Evolutionary conservation across 92 coral and sea anemone species (phyloP), one percentile per base, ranked within the genome.

Genomic region (Hydrozoanthus gracilis): DNA sequence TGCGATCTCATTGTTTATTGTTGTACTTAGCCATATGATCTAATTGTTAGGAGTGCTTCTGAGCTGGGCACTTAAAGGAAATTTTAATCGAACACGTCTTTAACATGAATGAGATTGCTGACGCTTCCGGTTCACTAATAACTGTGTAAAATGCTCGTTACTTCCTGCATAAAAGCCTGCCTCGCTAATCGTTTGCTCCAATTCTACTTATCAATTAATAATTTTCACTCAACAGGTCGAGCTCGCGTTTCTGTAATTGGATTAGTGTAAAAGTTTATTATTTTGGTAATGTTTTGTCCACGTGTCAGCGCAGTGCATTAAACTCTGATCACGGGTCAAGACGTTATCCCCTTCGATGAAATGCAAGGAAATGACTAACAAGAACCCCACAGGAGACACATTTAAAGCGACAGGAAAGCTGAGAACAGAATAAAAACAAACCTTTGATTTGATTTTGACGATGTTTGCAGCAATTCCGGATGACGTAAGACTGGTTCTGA

Each of bases 31-130:
- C 82, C 68, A 77, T 50, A 54, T 54, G 82, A 77, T 51, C 85
- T 80, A 80, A 80, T 80, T 80, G 85, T 64, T 58, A 80, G 85
- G 65, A 65, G 85, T 80, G 85, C 48, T 80, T 80, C 85, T 80
- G 73, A 80, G 46, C 85, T 80, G 85, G 74, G 61, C 45, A 80
- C 85, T 80, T 80, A 80, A 65, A 61, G 5, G 7, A 65, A 66
- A 48, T 65, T 20, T 45, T 64, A 80, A 46, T 52, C 49, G 85
- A 80, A 44, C 85, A 80, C 85, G 85, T 80, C 61, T 47, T 47
- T 46, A 80, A 18, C 73, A 80, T 46, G 62, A 66, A 58, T 1
- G 6, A 80, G 85, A 65, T 80, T 60, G 75, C 69, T 47, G 46
- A 18, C 52, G 50, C 66, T 80, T 80, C 85, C 85, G 85, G 74